Percentiles rank a stretch among this genome's conserved stretches.
These are phyloP conservation scores for Nilaparvata lugens DNA, from an alignment of 1,140 invertebrate species.

Conservation along the genomic window DNA sequence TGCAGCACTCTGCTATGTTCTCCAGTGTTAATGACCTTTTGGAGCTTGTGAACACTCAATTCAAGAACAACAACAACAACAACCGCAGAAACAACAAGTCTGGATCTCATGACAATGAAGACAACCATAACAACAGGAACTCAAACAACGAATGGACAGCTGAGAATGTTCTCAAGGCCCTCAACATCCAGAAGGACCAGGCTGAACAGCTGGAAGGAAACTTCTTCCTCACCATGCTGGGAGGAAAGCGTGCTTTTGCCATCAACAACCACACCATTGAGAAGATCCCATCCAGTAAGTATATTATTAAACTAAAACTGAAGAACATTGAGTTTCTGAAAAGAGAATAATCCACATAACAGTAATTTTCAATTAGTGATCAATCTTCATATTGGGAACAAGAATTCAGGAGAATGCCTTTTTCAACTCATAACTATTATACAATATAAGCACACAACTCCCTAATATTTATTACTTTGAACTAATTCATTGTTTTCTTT, in stretches of 20 bases:
- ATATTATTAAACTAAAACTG: not conserved
- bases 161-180: slow-evolving; percentile 42
- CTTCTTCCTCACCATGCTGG: slow-evolving; percentile 36
- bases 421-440: too few species aligned
- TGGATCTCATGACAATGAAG: not conserved
- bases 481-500: not conserved
- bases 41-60: slow-evolving; percentile 20
- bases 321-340: not conserved
- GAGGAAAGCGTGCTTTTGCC: slow-evolving; percentile 39
- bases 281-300: slow-evolving; percentile 35
- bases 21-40: not conserved
- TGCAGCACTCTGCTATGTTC: not conserved
- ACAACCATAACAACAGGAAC: not conserved
- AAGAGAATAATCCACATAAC: not conserved
- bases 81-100: not conserved
- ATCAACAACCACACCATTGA: slow-evolving; percentile 47
- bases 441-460: too few species aligned
- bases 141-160: slow-evolving; percentile 31
- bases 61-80: slow-evolving; percentile 22
- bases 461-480: too few species aligned
- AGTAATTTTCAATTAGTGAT: not conserved
- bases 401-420: not conserved
- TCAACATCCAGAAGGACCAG: slow-evolving; percentile 44
- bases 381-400: not conserved
- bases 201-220: slow-evolving; percentile 46